Evolutionary conservation across 1,140 invertebrate species (phyloP), one percentile per base, ranked within the genome.

Genomic region (Sycobia sp.): DNA sequence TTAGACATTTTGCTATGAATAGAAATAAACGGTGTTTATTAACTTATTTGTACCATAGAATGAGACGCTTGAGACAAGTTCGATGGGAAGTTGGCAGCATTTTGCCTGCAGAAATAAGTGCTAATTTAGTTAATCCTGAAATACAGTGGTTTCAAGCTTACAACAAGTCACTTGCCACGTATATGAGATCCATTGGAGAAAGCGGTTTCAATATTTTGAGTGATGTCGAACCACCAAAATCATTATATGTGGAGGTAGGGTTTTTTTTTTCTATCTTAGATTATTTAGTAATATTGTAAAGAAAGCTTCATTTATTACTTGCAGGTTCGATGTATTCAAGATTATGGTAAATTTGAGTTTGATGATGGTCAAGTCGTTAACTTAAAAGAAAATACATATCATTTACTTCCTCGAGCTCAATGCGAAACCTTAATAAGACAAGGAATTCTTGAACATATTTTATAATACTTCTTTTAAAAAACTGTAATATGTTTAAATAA

Each of bases 51-150:
- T 94, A 93, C 74, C 91, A 93, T 71, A 84, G 96, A 69, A 82
- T 97, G 74, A 85, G 86, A 65, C 87, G 89, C 71, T 87, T 98
- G 18, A 86, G 89, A 68, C 86, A 91, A 44, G 85, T 97, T 76
- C 83, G 96, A 50, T 98, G 96, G 96, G 91, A 96, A 74, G 92
- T 97, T 77, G 96, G 96, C 3, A 90, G 92, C 58, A 89, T 96
- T 38, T 77, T 98, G 57, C 95, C 96, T 4, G 73, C 85, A 0
- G 95, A 97, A 75, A 88, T 97, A 0, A 91, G 90, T 74, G 83
- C 87, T 29, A 89, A 92, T 67, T 80, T 98, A 16, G 90, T 91
- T 66, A 88, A 91, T 71, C 85, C 89, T 4, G 96, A 98, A 83
- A 79, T 90, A 23, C 84, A 90, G 55, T 98, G 94, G 90, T 95